phyloP scores from a whole-genome alignment of 2,797 vertebrate genomes.

The Macrochelys suwanniensis region DNA sequence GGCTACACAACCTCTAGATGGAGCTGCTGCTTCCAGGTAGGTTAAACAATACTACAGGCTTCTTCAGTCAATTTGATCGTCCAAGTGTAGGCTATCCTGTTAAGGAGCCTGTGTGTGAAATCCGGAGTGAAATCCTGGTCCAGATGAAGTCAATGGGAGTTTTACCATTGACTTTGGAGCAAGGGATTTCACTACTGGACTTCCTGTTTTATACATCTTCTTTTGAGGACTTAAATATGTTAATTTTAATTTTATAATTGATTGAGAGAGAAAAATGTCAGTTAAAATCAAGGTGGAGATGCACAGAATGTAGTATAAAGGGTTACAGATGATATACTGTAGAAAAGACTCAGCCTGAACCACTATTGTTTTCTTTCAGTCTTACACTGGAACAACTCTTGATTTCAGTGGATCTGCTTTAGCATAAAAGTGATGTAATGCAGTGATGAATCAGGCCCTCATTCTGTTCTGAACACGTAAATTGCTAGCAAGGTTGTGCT shows the following conservation, averaged over 20 bases:
- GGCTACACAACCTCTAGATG: background rate
- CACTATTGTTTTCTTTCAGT: background rate
- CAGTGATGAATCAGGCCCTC: background rate
- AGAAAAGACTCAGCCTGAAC: background rate
- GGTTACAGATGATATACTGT: background rate
- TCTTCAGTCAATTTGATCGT: background rate
- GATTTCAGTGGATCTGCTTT: background rate
- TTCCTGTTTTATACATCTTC: background rate
- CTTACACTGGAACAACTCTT: background rate
- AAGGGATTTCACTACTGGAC: background rate
- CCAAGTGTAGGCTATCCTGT: background rate
- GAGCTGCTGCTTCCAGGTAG: background rate
- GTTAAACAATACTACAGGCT: background rate
- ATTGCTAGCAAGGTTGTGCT: rapidly evolving
- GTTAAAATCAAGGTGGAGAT: background rate
- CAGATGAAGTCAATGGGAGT: background rate
- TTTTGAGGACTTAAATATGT: background rate
- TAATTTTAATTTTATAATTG: background rate
- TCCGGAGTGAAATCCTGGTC: background rate
- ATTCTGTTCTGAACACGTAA: background rate
- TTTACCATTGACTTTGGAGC: background rate
- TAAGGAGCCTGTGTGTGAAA: background rate
- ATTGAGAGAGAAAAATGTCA: background rate
- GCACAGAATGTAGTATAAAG: background rate
- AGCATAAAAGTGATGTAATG: rapidly evolving